Evolutionary conservation across 2,888 invertebrate species (phyloP), one percentile per base, ranked within the genome.

Genomic region (Luperina testacea): DNA sequence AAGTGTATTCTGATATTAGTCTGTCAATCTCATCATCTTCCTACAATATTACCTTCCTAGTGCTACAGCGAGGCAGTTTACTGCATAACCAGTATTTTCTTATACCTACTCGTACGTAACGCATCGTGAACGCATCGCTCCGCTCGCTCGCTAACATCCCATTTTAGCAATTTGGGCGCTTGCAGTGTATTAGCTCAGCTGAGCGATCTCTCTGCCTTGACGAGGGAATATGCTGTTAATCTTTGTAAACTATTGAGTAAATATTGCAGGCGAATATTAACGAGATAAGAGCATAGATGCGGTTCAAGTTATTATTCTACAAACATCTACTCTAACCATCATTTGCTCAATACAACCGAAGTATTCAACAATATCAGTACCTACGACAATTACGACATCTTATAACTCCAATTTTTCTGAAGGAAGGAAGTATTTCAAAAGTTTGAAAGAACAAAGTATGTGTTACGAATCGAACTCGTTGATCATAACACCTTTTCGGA

Each of bases 151-250:
- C 65, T 71, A 75, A 68, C 69, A 70, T 11, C 64, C 45, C 59
- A 83, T 75, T 81, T 70, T 38, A 75, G 71, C 67, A 72, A 81
- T 81, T 82, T 68, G 57, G 67, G 57, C 45, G 51, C 70, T 65
- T 68, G 42, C 20, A 71, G 69, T 48, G 61, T 65, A 65, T 73
- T 70, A 72, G 57, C 61, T 69, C 32, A 74, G 27, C 48, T 63
- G 70, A 70, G 61, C 61, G 32, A 73, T 11, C 15, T 13, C 83
- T 42, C 42, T 15, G 45, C 15, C 27, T 61, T 61, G 59, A 24
- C 45, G 61, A n/a, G 48, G 27, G 32, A 20, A 61, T 32, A 27
- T 48, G 61, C 70, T 61, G 67, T 32, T 70, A 78, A 67, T 53
- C 51, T 78, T 68, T 59, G 45, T 64, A 15, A 59, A 38, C 13